Conservation (phyloP, 2,888 invertebrate genomes). For the Caenorhabditis zanzibari region DNA sequence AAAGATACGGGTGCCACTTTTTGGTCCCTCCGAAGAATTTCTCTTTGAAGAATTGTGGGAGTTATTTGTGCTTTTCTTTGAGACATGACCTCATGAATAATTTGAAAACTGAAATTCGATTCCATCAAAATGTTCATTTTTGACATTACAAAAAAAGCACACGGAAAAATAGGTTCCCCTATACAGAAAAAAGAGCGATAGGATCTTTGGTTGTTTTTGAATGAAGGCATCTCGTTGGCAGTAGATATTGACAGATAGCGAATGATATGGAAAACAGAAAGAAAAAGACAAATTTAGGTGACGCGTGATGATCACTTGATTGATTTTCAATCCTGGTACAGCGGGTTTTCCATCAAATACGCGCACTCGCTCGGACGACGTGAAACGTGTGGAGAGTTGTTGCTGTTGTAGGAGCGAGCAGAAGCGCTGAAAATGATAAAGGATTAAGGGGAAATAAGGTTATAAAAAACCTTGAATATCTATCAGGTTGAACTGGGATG, state of each 20-base stretch:
- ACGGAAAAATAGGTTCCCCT: slow-evolving; percentile 6
- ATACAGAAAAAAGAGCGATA: slow-evolving; percentile 45
- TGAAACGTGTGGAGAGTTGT: slow-evolving; percentile 64
- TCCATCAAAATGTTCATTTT: background rate
- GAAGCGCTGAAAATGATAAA: slow-evolving; percentile 60
- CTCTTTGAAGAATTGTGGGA: no score
- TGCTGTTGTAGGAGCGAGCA: slow-evolving; percentile 60
- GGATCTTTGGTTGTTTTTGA: slow-evolving; percentile 52
- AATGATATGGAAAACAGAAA: slow-evolving; percentile 32
- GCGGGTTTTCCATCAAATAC: slow-evolving; percentile 74
- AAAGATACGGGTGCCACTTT: slow-evolving; percentile 6
- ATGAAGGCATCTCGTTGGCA: slow-evolving; percentile 32
- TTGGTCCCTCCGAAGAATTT: background rate
- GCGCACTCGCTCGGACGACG: slow-evolving; percentile 73
- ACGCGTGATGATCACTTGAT: slow-evolving; percentile 52
- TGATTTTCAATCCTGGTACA: slow-evolving; percentile 71
- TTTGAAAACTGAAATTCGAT: no score
- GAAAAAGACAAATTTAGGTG: slow-evolving; percentile 4
- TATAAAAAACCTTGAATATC: slow-evolving; percentile 62
- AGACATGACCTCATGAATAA: no score
- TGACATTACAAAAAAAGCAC: background rate
- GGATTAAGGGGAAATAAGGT: background rate
- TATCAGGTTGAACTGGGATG: slow-evolving; percentile 68
- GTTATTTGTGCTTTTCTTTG: no score
- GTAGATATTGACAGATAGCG: slow-evolving; percentile 56